Evolutionary conservation across 2,888 invertebrate species (phyloP).

Genomic region (Parnassius mnemosyne): DNA sequence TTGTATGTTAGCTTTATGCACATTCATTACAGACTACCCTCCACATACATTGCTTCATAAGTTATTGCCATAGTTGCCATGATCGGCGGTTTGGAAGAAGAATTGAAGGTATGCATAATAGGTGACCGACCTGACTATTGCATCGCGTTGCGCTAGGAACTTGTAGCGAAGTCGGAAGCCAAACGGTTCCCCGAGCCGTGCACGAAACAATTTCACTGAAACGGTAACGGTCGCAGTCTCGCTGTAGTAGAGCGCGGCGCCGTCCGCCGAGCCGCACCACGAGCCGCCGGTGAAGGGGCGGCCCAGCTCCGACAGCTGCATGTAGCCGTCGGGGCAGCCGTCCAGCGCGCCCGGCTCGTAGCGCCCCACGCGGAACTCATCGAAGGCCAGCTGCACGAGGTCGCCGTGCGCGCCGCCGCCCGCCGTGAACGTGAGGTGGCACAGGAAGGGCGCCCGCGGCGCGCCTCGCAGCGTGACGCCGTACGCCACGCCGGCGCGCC

Average conservation of each 20-base stretch:
- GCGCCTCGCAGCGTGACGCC: slow-evolving; percentile 88
- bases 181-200: slow-evolving; percentile 87
- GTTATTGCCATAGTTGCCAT: too few relatives aligned
- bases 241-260: slow-evolving; percentile 92
- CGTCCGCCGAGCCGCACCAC: slow-evolving; percentile 92
- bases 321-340: slow-evolving; percentile 93
- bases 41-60: too few relatives aligned
- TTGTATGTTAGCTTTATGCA: too few relatives aligned
- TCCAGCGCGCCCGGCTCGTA: slow-evolving; percentile 86
- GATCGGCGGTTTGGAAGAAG: too few relatives aligned
- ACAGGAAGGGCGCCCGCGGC: slow-evolving; percentile 90
- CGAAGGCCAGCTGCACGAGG: slow-evolving; percentile 93
- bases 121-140: slow-evolving; percentile 82
- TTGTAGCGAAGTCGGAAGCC: slow-evolving; percentile 90
- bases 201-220: slow-evolving; percentile 88
- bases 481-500: slow-evolving; percentile 90
- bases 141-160: slow-evolving; percentile 89
- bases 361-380: slow-evolving; percentile 92
- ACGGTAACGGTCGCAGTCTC: slow-evolving; percentile 94
- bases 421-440: slow-evolving; percentile 95
- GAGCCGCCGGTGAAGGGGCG: slow-evolving; percentile 93
- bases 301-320: slow-evolving; percentile 92
- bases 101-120: not conserved
- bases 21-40: too few relatives aligned
- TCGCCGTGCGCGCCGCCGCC: slow-evolving; percentile 93